phyloP scores from a whole-genome alignment of 1,140 invertebrate genomes.

The Reticulitermes speratus region DNA sequence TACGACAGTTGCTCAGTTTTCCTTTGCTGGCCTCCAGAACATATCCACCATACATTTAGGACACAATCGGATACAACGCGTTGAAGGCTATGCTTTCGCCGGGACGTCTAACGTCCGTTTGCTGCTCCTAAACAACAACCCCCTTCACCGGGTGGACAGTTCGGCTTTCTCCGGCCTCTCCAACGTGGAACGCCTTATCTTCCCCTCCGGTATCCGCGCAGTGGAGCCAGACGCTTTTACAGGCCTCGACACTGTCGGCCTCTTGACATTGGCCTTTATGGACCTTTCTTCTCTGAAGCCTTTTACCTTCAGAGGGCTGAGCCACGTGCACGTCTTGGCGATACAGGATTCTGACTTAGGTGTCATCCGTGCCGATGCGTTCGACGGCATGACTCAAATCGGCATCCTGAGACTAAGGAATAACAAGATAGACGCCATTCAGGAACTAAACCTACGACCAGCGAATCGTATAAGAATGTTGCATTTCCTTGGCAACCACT shows the following conservation, averaged over 20 bases:
- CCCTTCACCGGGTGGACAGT: conserved; percentile 65
- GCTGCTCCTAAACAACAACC: conserved; percentile 74
- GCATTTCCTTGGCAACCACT: conserved; percentile 76
- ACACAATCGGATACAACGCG: conserved; percentile 74
- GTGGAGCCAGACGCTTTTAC: conserved; percentile 77
- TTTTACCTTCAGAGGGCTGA: conserved; percentile 73
- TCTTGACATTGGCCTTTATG: conserved; percentile 78
- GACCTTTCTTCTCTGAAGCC: conserved; percentile 67
- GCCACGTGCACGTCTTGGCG: conserved; percentile 67
- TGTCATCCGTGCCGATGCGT: conserved; percentile 58
- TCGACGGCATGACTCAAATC: conserved; percentile 54
- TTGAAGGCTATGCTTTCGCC: conserved; percentile 78
- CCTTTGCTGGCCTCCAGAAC: conserved; percentile 79
- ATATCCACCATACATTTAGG: conserved; percentile 70
- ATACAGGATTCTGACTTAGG: conserved; percentile 75
- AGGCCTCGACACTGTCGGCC: conserved; percentile 72
- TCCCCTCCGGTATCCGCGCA: conserved; percentile 71
- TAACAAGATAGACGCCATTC: conserved; percentile 79
- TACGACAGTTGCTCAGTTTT: conserved; percentile 70
- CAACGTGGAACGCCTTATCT: conserved; percentile 70
- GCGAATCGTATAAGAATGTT: conserved; percentile 67
- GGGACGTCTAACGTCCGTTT: conserved; percentile 76
- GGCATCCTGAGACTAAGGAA: conserved; percentile 71
- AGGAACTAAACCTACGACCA: conserved; percentile 64
- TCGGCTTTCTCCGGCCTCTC: conserved; percentile 78